Percentiles rank a stretch among this genome's conserved stretches.
These are phyloP conservation scores for Lycocerus yunnanus DNA, from an alignment of 2,888 invertebrate genomes.

Conservation along the genomic window DNA sequence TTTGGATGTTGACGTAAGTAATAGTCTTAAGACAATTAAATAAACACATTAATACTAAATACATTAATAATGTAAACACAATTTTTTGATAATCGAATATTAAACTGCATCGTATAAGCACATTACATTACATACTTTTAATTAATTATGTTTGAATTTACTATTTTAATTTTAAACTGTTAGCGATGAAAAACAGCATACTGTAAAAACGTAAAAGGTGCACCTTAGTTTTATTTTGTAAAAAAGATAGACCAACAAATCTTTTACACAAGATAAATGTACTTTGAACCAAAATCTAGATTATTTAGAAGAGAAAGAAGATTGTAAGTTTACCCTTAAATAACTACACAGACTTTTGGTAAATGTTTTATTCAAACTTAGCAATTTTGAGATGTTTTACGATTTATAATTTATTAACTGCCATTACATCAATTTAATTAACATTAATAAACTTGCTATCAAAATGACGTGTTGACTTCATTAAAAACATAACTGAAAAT, in stretches of 20 bases:
- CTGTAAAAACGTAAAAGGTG: neutral
- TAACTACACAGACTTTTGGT: constrained; percentile 16
- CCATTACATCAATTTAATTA: neutral
- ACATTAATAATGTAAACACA: no score
- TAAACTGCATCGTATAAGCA: no score
- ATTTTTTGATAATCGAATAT: no score
- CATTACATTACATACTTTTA: no score
- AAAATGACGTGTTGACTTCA: neutral
- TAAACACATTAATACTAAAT: no score
- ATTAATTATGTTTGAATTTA: neutral
- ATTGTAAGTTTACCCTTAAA: constrained; percentile 33
- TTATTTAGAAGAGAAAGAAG: constrained; percentile 34
- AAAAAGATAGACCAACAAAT: constrained; percentile 21
- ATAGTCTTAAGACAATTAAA: neutral
- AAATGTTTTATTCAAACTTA: neutral
- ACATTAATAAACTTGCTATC: neutral
- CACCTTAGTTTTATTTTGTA: constrained; percentile 1
- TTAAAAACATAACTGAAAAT: neutral
- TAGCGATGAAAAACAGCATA: neutral
- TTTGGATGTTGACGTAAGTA: constrained; percentile 59
- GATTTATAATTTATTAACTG: neutral
- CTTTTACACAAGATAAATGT: constrained; percentile 35
- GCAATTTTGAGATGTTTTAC: neutral
- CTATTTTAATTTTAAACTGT: neutral
- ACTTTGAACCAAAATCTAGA: constrained; percentile 34